These are phyloP conservation scores for Desoria tigrina DNA, from an alignment of 2,888 invertebrate species.

Conservation along the genomic window DNA sequence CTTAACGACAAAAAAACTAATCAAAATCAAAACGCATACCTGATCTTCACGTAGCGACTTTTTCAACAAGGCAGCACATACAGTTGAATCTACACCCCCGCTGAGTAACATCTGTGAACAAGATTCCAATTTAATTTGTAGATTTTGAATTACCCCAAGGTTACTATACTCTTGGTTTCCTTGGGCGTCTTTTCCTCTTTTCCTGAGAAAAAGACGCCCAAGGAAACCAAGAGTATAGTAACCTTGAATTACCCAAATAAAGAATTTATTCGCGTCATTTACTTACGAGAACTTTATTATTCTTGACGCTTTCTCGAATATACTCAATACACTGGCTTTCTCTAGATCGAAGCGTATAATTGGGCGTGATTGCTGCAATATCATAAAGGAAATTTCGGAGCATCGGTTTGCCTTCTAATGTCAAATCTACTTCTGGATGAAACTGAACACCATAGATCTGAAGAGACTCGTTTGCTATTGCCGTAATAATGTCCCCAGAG, in stretches of 20 bases:
- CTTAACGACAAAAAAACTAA: not conserved
- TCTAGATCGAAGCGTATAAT: slow-evolving; percentile 83
- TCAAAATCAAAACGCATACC: slow-evolving; percentile 55
- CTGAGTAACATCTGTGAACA: slow-evolving; percentile 78
- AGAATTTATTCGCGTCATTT: not conserved
- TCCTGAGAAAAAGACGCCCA: too few relatives aligned
- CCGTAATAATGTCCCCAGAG: slow-evolving; percentile 80
- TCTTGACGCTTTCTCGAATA: slow-evolving; percentile 84
- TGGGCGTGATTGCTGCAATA: slow-evolving; percentile 80
- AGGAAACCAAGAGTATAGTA: too few relatives aligned
- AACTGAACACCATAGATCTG: slow-evolving; percentile 96
- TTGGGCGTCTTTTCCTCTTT: too few relatives aligned
- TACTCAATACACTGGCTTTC: slow-evolving; percentile 89
- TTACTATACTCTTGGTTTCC: too few relatives aligned
- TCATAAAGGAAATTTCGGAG: slow-evolving; percentile 92
- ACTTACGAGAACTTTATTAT: slow-evolving; percentile 87
- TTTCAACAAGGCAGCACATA: slow-evolving; percentile 92
- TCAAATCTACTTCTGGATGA: slow-evolving; percentile 97
- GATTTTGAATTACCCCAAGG: slow-evolving; percentile 10
- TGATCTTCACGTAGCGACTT: slow-evolving; percentile 86
- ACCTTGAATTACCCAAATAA: too few relatives aligned
- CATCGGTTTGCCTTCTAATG: slow-evolving; percentile 86
- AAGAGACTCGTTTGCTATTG: slow-evolving; percentile 86
- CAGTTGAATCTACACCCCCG: slow-evolving; percentile 99
- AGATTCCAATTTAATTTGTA: slow-evolving; percentile 26